phyloP scores from a whole-genome alignment of 2,888 invertebrate species.

The Peribatodes rhomboidaria region DNA sequence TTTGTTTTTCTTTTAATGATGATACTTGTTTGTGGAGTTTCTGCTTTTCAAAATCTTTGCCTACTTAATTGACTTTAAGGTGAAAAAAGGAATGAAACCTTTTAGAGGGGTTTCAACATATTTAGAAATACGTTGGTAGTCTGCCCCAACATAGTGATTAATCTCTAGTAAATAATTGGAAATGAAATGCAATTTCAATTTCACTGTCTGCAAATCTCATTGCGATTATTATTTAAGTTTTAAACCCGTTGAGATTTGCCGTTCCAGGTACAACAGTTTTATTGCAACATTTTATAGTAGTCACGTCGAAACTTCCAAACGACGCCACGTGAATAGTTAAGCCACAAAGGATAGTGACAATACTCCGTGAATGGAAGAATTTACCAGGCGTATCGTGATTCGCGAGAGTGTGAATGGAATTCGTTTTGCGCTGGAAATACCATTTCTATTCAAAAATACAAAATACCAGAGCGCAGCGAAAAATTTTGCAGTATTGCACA shows the following conservation, averaged over 20 bases:
- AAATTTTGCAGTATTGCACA: background rate
- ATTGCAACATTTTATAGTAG: conserved; percentile 49
- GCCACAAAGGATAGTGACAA: conserved; percentile 60
- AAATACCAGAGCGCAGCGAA: background rate
- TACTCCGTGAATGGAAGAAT: conserved; percentile 50
- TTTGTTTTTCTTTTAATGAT: too few species aligned
- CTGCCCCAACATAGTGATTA: too few species aligned
- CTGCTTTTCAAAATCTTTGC: too few species aligned
- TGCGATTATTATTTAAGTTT: too few species aligned
- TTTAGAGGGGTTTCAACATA: too few species aligned
- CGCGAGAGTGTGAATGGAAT: conserved; percentile 36
- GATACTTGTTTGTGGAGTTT: too few species aligned
- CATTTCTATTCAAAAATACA: background rate
- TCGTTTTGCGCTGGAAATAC: conserved; percentile 12
- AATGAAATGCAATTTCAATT: too few species aligned
- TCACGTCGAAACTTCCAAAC: conserved; percentile 48
- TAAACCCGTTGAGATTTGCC: background rate
- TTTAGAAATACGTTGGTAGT: too few species aligned
- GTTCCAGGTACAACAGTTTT: conserved; percentile 36
- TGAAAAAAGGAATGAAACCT: too few species aligned
- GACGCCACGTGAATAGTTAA: conserved; percentile 56
- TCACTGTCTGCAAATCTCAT: too few species aligned
- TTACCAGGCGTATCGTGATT: conserved; percentile 46
- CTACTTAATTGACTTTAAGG: too few species aligned
- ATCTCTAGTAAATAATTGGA: too few species aligned